Evolutionary conservation across 2,797 vertebrate genomes (phyloP).

Genomic region (Hipposideros larvatus): DNA sequence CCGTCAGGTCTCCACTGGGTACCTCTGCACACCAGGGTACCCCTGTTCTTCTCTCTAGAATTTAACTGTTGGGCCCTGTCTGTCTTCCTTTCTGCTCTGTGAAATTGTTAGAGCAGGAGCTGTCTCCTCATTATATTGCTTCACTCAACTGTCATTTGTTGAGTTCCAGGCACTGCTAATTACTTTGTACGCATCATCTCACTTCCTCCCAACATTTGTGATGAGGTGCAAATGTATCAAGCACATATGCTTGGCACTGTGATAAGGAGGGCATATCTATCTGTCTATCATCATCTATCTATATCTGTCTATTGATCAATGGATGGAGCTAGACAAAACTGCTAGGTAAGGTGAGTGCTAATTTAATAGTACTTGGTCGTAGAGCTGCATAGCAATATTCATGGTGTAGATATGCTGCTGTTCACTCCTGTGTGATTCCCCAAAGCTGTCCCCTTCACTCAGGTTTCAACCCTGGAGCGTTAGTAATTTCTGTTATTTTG

Average conservation of each 20-base stretch:
- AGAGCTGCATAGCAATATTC: not conserved
- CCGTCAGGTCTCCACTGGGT: fast-evolving
- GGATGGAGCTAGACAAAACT: not conserved
- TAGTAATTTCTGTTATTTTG: not conserved
- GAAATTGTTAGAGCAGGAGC: not conserved
- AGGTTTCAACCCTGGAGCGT: not conserved
- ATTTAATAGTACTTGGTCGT: not conserved
- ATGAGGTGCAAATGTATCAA: not conserved
- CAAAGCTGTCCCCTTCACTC: not conserved
- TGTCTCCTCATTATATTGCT: not conserved
- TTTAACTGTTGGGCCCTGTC: not conserved
- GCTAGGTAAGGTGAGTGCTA: no score
- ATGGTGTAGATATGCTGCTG: not conserved
- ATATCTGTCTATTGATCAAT: not conserved
- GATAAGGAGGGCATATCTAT: not conserved
- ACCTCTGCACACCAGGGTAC: not conserved
- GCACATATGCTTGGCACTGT: fast-evolving
- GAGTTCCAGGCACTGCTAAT: not conserved
- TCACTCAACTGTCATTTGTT: not conserved
- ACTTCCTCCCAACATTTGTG: not conserved
- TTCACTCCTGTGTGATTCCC: not conserved
- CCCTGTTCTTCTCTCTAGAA: not conserved
- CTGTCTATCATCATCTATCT: not conserved
- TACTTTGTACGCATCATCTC: not conserved
- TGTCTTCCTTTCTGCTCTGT: not conserved